Conservation (phyloP, 2,888 invertebrate genomes). For the Stenurella melanura region DNA sequence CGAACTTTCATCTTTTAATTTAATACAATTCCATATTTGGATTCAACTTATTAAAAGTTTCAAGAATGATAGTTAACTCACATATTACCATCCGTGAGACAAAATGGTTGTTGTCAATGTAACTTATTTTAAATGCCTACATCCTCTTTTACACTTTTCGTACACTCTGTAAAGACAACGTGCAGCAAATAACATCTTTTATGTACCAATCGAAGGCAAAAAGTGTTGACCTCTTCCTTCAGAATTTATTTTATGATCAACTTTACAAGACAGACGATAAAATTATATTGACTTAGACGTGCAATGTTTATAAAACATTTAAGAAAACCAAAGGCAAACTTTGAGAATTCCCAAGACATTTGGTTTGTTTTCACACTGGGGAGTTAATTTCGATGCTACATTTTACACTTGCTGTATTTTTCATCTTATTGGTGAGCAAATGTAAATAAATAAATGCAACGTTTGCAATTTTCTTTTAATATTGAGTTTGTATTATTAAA, state of each 20-base stretch:
- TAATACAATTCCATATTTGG: too few species aligned
- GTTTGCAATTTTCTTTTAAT: background rate
- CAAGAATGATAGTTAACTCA: too few species aligned
- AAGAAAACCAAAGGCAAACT: background rate
- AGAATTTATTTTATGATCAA: constrained; percentile 2
- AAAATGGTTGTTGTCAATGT: too few species aligned
- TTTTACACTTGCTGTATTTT: background rate
- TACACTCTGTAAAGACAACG: background rate
- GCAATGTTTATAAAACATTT: constrained; percentile 12
- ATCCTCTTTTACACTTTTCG: background rate
- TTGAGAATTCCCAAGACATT: background rate
- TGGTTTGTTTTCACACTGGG: constrained; percentile 2
- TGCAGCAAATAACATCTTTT: background rate
- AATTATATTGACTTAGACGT: constrained; percentile 16
- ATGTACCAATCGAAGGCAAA: background rate
- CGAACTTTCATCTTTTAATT: too few species aligned
- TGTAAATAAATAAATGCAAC: background rate
- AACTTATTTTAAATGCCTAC: background rate
- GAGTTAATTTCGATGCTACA: background rate
- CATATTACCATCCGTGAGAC: too few species aligned
- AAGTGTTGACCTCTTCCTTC: constrained; percentile 6
- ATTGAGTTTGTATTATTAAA: background rate
- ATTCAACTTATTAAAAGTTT: too few species aligned
- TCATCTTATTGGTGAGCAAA: background rate
- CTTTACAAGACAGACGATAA: background rate